Evolutionary conservation across 2,113 vertebrate genomes (phyloP).

Genomic region (Oriolus oriolus): DNA sequence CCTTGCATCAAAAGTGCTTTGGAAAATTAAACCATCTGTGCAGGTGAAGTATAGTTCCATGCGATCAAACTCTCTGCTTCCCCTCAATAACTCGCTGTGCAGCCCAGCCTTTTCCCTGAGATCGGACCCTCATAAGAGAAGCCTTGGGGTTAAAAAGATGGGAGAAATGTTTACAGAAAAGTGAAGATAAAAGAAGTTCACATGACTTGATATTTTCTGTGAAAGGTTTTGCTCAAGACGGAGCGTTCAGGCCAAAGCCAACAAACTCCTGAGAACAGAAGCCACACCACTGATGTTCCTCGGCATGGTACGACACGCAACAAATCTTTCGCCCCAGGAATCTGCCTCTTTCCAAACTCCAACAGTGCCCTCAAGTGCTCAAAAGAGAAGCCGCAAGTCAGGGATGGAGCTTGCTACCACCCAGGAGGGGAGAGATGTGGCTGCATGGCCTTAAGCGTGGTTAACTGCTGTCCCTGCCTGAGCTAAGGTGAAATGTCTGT

Average conservation of each 20-base stretch:
- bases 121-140: background rate
- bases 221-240: background rate
- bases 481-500: background rate
- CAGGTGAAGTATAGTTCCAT: background rate
- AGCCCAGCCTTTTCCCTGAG: background rate
- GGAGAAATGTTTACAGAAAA: background rate
- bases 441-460: background rate
- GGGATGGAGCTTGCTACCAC: background rate
- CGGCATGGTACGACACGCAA: accelerated
- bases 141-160: background rate
- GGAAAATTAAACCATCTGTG: background rate
- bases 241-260: background rate
- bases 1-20: background rate
- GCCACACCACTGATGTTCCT: background rate
- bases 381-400: background rate
- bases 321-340: background rate
- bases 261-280: background rate
- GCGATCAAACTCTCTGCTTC: background rate
- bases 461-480: background rate
- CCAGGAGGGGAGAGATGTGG: background rate
- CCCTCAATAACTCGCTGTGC: background rate
- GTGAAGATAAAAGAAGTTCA: background rate
- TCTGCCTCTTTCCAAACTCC: conserved; percentile 8
- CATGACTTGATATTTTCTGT: background rate
- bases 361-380: conserved; percentile 62